Conservation (phyloP, 2,113 vertebrate genomes). For the Lepus timidus region DNA sequence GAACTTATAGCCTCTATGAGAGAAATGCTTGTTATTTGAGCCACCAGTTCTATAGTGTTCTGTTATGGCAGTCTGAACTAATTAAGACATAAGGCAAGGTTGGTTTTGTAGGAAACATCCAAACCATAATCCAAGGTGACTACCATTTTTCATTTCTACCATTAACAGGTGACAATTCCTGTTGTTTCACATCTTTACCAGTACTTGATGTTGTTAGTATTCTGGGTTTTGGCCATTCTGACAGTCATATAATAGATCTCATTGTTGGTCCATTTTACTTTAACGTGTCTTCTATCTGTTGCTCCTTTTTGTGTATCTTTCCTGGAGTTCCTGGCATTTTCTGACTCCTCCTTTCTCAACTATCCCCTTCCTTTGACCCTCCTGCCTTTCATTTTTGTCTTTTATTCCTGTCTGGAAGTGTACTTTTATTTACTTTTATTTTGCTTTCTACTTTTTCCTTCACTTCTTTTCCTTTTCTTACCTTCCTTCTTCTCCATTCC, state of each 20-base stretch:
- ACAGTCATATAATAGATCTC: too few species aligned
- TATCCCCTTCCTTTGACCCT: background rate
- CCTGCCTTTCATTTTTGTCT: background rate
- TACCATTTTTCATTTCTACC: background rate
- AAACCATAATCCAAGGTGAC: background rate
- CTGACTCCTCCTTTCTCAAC: background rate
- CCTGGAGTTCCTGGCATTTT: background rate
- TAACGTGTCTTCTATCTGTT: background rate
- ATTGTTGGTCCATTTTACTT: background rate
- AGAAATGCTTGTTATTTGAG: background rate
- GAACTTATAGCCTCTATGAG: background rate
- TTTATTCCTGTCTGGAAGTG: background rate
- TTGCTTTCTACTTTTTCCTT: background rate
- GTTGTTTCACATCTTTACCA: background rate
- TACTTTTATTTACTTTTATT: background rate
- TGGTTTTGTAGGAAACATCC: background rate
- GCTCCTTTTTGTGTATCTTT: background rate
- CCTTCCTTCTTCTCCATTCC: background rate
- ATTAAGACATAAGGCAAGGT: background rate
- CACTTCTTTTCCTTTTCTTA: background rate
- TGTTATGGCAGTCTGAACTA: background rate
- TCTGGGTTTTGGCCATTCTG: background rate
- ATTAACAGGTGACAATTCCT: background rate
- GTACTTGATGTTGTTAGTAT: background rate
- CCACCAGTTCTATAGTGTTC: background rate